Conservation (phyloP, 2,888 invertebrate genomes). For the Bellardia bayeri region DNA sequence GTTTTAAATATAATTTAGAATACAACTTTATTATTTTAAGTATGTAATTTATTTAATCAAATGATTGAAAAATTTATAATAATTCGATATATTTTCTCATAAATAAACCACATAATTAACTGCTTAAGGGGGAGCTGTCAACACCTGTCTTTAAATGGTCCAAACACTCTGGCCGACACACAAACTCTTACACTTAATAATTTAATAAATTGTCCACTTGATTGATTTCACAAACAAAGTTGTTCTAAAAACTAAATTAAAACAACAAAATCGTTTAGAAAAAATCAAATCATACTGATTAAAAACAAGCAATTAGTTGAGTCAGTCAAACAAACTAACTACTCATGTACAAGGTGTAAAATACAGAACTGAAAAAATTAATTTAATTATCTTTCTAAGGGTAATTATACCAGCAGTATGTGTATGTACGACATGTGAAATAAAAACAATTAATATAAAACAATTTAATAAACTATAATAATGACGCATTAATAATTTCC, state of each 20-base stretch:
- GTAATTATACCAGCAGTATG: slow-evolving; percentile 40
- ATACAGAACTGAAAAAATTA: slow-evolving; percentile 48
- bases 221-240: slow-evolving; percentile 37
- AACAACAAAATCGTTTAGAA: slow-evolving; percentile 1
- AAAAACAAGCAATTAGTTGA: slow-evolving; percentile 35
- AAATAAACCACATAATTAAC: slow-evolving; percentile 52
- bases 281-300: slow-evolving; percentile 1
- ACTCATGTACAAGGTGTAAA: slow-evolving; percentile 51
- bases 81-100: slow-evolving; percentile 19
- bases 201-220: slow-evolving; percentile 55
- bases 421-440: background rate
- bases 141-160: slow-evolving; percentile 54
- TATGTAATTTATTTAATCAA: background rate
- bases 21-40: background rate
- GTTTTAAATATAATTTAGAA: too few relatives aligned
- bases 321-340: slow-evolving; percentile 6
- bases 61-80: slow-evolving; percentile 22
- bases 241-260: slow-evolving; percentile 32
- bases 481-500: slow-evolving; percentile 64
- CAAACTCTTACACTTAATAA: background rate
- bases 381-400: slow-evolving; percentile 66
- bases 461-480: slow-evolving; percentile 49
- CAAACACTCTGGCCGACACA: background rate
- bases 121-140: slow-evolving; percentile 70
- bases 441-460: background rate